Conservation (phyloP, 2,113 vertebrate genomes). For the Ictalurus furcatus region DNA sequence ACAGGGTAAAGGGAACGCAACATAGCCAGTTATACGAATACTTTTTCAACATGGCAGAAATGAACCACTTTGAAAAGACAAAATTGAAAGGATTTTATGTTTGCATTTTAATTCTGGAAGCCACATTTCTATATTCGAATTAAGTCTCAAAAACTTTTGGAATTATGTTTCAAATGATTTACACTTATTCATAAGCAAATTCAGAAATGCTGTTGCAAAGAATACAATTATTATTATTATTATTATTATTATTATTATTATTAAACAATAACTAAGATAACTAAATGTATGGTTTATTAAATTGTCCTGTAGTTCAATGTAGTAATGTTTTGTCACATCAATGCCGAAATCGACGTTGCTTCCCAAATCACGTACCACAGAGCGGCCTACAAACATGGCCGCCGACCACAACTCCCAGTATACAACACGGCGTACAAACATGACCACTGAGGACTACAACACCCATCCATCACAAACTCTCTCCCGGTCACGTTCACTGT, state of each 20-base stretch:
- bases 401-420: not conserved
- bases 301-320: not conserved
- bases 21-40: not conserved
- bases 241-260: conserved; percentile 2
- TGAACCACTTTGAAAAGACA: not conserved
- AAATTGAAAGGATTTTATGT: not conserved
- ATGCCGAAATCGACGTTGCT: not conserved
- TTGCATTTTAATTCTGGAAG: not conserved
- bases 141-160: too few species aligned
- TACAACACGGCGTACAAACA: not conserved
- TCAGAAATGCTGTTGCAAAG: not conserved
- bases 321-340: not conserved
- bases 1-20: not conserved
- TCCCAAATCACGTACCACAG: not conserved
- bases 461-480: not conserved
- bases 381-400: not conserved
- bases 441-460: not conserved
- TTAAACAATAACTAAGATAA: not conserved
- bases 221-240: not conserved
- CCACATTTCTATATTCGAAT: not conserved
- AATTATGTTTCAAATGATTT: not conserved
- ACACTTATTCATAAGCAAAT: not conserved
- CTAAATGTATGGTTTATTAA: not conserved
- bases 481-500: not conserved
- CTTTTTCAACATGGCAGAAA: not conserved